These are phyloP conservation scores for Agriotes lineatus DNA, from an alignment of 2,888 invertebrate species.

Conservation along the genomic window DNA sequence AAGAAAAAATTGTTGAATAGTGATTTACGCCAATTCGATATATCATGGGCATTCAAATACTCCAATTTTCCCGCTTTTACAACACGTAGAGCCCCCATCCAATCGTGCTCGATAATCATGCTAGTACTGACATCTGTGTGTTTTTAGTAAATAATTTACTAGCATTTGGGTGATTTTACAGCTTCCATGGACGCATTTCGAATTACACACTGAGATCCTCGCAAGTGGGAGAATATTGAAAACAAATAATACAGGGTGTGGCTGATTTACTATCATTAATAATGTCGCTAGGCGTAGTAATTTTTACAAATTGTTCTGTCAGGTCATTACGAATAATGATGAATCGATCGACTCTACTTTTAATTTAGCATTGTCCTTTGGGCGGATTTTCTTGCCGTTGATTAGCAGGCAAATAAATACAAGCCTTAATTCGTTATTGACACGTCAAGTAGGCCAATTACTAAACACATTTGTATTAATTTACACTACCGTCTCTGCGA, in stretches of 20 bases:
- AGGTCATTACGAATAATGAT: slow-evolving; percentile 4
- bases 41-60: no score
- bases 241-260: neutral
- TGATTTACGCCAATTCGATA: no score
- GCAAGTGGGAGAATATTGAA: no score
- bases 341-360: neutral
- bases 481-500: neutral
- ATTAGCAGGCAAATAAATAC: neutral
- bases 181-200: neutral
- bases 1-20: neutral
- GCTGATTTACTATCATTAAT: neutral
- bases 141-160: no score
- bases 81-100: no score
- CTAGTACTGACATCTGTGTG: no score
- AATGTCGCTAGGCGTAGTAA: slow-evolving; percentile 1
- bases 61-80: no score
- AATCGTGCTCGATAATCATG: no score
- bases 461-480: slow-evolving; percentile 1
- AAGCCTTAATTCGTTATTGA: slow-evolving; percentile 1
- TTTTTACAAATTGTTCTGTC: slow-evolving; percentile 9
- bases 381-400: no score
- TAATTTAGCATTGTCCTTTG: slow-evolving; percentile 1
- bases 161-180: no score
- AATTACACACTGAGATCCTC: neutral
- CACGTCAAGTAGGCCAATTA: neutral